phyloP scores from a whole-genome alignment of 2,797 vertebrate genomes.

The Choloepus didactylus region DNA sequence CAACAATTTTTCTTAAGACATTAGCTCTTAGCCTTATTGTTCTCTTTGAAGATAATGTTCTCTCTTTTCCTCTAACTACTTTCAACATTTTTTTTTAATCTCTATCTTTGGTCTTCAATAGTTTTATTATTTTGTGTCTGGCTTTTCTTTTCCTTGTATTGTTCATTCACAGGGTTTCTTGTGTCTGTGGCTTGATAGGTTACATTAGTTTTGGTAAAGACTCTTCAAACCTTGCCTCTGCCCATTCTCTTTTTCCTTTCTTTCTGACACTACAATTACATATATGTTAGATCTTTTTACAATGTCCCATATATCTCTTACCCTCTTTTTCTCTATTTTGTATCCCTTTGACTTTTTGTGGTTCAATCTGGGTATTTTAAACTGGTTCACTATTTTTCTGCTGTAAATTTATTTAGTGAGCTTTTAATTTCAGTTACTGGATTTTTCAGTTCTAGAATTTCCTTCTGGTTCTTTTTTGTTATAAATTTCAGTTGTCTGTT shows the following conservation, averaged over 20 bases:
- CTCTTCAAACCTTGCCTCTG: neutral
- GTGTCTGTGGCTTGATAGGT: neutral
- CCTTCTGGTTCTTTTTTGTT: neutral
- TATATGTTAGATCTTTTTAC: neutral
- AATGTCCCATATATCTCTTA: neutral
- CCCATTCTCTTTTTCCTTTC: neutral
- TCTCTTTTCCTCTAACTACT: neutral
- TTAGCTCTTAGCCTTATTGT: neutral
- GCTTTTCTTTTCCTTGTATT: neutral
- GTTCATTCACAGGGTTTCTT: neutral
- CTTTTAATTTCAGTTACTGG: conserved; percentile 41
- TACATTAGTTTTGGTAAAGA: neutral
- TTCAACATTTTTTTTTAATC: neutral
- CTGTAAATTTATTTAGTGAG: conserved; percentile 23
- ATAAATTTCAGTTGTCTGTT: neutral
- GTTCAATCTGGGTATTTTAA: neutral
- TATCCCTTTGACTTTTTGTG: neutral
- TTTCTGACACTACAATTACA: neutral
- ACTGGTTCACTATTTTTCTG: conserved; percentile 14
- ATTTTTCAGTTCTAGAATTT: conserved; percentile 31
- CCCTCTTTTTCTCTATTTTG: conserved; percentile 27
- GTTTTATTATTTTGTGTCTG: neutral
- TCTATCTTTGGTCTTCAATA: conserved; percentile 8
- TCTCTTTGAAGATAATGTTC: neutral
- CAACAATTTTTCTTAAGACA: conserved; percentile 43